Evolutionary conservation across 2,888 invertebrate genomes (phyloP).

Genomic region (Megastigmus dorsalis): DNA sequence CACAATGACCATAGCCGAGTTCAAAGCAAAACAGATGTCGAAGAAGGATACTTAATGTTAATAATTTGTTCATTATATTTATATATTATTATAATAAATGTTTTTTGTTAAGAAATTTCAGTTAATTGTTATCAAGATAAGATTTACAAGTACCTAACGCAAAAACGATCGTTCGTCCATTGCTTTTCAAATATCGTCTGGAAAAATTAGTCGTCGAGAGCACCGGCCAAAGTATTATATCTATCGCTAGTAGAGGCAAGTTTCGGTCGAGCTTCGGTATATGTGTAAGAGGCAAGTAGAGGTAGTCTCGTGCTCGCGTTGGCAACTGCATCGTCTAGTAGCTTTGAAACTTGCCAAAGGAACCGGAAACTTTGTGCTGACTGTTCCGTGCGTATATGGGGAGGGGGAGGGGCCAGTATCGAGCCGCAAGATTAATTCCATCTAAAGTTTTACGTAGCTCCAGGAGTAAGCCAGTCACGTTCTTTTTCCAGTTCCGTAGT

Average conservation of each 20-base stretch:
- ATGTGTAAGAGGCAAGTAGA: slow-evolving; percentile 14
- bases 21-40: slow-evolving; percentile 16
- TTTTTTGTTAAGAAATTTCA: slow-evolving; percentile 1
- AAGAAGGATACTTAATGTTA: slow-evolving; percentile 40
- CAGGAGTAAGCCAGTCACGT: slow-evolving; percentile 23
- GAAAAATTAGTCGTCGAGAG: too few relatives aligned
- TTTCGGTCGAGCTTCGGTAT: neutral
- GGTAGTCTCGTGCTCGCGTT: neutral
- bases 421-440: slow-evolving; percentile 46
- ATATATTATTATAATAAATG: slow-evolving; percentile 1
- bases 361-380: slow-evolving; percentile 1
- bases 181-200: too few relatives aligned
- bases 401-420: neutral
- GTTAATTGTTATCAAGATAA: too few relatives aligned
- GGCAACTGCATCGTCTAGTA: slow-evolving; percentile 4
- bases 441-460: slow-evolving; percentile 38
- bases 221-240: neutral
- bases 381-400: neutral
- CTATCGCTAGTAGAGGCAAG: neutral
- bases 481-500: slow-evolving; percentile 14
- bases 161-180: too few relatives aligned
- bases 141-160: too few relatives aligned
- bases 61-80: neutral
- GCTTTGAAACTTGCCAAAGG: slow-evolving; percentile 40
- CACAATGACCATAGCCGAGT: slow-evolving; percentile 45